A percentile compares a stretch with the other conserved stretches of the same genome.
Conservation (phyloP, 2,888 invertebrate species). For the Eupithecia insigniata region DNA sequence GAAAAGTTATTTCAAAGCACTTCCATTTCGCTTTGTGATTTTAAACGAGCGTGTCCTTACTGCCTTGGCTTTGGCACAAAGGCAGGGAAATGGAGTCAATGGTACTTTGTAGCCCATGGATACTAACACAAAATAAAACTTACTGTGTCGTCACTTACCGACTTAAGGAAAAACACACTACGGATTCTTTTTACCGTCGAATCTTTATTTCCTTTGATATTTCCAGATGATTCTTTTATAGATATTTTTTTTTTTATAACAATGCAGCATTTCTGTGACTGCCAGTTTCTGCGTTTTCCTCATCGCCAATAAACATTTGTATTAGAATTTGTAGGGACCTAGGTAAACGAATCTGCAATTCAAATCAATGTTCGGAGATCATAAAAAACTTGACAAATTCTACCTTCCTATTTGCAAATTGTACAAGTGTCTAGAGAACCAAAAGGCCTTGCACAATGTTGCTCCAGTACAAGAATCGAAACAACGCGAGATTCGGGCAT, state of each 20-base stretch:
- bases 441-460: not conserved
- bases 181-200: not conserved
- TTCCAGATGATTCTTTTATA: not conserved
- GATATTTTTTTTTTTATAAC: not conserved
- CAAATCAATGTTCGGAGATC: not conserved
- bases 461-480: not conserved
- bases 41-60: conserved; percentile 19
- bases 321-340: not conserved
- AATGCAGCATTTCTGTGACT: not conserved
- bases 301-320: not conserved
- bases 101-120: not conserved
- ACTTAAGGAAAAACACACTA: not conserved
- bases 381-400: too few relatives aligned
- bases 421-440: not conserved
- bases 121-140: not conserved
- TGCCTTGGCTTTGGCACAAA: conserved; percentile 2
- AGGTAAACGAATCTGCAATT: not conserved
- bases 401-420: too few relatives aligned
- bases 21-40: conserved; percentile 30
- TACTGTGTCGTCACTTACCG: not conserved
- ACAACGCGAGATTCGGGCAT: not conserved
- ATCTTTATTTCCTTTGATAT: not conserved
- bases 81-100: not conserved
- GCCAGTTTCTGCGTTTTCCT: not conserved
- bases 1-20: conserved; percentile 24